Evolutionary conservation across 2,797 vertebrate genomes (phyloP).

Genomic region (Mareca penelope): DNA sequence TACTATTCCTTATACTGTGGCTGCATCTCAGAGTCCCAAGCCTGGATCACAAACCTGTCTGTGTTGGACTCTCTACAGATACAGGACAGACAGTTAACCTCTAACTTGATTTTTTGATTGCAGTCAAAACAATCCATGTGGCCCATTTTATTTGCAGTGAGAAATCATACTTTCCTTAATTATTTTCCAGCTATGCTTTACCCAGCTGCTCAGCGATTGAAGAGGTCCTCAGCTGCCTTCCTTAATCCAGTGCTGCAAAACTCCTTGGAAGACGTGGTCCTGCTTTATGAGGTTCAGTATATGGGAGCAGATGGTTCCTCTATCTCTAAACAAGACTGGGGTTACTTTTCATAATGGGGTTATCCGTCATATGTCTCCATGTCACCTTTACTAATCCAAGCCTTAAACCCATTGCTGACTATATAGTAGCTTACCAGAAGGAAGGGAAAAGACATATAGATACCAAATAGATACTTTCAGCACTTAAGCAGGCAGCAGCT

Average conservation of each 20-base stretch:
- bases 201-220: constrained; percentile 86
- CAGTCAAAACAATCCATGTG: neutral
- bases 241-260: constrained; percentile 87
- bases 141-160: neutral
- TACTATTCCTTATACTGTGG: neutral
- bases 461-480: neutral
- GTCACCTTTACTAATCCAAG: neutral
- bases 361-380: neutral
- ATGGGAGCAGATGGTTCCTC: neutral
- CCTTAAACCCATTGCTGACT: neutral
- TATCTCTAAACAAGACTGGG: neutral
- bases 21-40: neutral
- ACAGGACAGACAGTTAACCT: neutral
- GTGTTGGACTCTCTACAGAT: neutral
- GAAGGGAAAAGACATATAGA: neutral
- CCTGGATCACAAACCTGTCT: neutral
- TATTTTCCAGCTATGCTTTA: constrained; percentile 84
- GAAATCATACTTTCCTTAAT: neutral
- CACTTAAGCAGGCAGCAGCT: neutral
- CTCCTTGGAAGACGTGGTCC: constrained; percentile 85
- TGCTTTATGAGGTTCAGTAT: constrained; percentile 90
- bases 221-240: constrained; percentile 81
- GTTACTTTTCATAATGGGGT: neutral
- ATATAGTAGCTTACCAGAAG: neutral
- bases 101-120: neutral